phyloP scores from a whole-genome alignment of 30 jellyfish, hydroid and myxozoan species.

The Nemopilema nomurai region DNA sequence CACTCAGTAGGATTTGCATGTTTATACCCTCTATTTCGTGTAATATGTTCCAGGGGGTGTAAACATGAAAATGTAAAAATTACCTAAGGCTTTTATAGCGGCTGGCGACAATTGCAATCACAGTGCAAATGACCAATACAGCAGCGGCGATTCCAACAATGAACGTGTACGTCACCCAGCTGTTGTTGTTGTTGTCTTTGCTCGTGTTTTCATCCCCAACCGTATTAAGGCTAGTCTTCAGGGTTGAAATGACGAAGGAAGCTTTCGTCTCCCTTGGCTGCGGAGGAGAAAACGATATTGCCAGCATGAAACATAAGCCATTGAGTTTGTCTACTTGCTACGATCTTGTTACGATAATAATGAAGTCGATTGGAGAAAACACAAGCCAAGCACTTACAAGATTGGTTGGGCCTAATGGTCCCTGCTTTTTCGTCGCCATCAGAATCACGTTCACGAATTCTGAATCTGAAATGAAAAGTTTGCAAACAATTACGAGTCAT shows the following conservation, averaged over 20 bases:
- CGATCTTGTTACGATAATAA: no score
- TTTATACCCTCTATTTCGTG: no score
- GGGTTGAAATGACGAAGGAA: neutral
- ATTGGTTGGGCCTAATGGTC: neutral
- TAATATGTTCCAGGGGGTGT: neutral
- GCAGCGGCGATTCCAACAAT: slow-evolving; percentile 42
- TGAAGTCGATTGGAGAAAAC: neutral
- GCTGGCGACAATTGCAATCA: slow-evolving; percentile 28
- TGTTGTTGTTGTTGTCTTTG: slow-evolving; percentile 10
- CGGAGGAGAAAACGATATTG: neutral
- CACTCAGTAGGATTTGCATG: no score
- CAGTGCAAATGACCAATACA: slow-evolving; percentile 38
- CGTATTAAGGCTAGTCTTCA: slow-evolving; percentile 5
- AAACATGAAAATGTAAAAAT: neutral
- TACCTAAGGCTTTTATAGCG: slow-evolving; percentile 42
- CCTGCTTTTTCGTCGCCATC: neutral
- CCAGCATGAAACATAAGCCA: no score
- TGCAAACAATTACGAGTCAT: no score
- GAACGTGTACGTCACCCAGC: slow-evolving; percentile 31
- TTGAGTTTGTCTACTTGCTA: no score
- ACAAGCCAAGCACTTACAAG: neutral
- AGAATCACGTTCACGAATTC: neutral
- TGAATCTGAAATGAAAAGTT: neutral
- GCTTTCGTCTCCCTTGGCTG: neutral
- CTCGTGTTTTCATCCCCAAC: neutral